Evolutionary conservation across 2,797 vertebrate genomes (phyloP).

Genomic region (Harpagifer antarcticus): DNA sequence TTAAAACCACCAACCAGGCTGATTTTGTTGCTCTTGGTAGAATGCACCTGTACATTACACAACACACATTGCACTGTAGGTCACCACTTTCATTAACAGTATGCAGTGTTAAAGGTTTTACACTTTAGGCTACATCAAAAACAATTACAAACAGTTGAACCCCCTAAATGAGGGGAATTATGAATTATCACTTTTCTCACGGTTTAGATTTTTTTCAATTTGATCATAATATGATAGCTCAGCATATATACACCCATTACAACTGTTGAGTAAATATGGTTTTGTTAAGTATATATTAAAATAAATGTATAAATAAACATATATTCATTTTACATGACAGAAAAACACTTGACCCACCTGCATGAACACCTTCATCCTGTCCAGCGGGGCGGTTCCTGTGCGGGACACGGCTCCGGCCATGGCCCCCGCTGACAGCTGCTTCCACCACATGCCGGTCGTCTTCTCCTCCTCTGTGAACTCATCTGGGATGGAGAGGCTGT

Average conservation of each 20-base stretch:
- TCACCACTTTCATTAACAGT: not conserved
- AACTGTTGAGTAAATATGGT: not conserved
- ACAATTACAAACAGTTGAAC: not conserved
- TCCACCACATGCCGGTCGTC: constrained; percentile 93
- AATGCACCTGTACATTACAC: constrained; percentile 86
- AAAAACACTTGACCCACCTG: constrained; percentile 82
- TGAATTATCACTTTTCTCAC: not conserved
- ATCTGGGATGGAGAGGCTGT: constrained; percentile 93
- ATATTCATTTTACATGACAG: not conserved
- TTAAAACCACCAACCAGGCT: constrained; percentile 90
- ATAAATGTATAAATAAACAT: not conserved
- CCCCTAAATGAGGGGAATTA: not conserved
- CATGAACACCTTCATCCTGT: constrained; percentile 97
- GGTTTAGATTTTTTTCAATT: too few species aligned
- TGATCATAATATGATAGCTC: too few species aligned
- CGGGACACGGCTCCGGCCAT: constrained; percentile 92
- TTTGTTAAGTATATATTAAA: not conserved
- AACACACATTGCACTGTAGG: not conserved
- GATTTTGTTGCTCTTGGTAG: constrained; percentile 91
- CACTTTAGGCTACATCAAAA: not conserved
- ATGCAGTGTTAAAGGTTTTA: not conserved
- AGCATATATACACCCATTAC: not conserved
- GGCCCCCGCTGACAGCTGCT: constrained; percentile 91
- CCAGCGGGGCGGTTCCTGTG: constrained; percentile 93
- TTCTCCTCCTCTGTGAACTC: constrained; percentile 96